These are phyloP conservation scores for Nesogale talazaci DNA, from an alignment of 2,113 vertebrate genomes.

Conservation along the genomic window DNA sequence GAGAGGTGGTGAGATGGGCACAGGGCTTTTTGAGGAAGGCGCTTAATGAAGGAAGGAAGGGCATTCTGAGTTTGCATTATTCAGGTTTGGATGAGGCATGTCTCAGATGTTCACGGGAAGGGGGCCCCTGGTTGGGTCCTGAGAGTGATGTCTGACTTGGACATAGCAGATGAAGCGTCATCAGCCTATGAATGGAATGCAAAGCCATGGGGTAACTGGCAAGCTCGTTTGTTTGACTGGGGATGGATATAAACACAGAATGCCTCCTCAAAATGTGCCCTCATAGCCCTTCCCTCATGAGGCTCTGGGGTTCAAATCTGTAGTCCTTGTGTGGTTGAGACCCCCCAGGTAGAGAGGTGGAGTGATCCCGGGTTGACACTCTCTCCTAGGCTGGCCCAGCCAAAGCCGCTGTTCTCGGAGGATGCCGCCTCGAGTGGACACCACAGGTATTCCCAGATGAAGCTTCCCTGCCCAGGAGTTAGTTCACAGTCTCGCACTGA, in stretches of 20 bases:
- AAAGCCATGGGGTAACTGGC: background rate
- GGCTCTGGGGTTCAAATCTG: slow-evolving; percentile 13
- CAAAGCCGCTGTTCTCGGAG: background rate
- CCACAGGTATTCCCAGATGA: background rate
- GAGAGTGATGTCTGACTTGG: background rate
- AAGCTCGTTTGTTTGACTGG: background rate
- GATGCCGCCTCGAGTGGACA: background rate
- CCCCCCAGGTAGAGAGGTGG: background rate
- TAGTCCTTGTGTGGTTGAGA: no score
- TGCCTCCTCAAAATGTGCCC: background rate
- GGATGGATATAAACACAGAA: background rate
- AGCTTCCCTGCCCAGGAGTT: background rate
- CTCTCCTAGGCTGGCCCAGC: background rate
- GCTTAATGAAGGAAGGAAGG: background rate
- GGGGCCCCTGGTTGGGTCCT: background rate
- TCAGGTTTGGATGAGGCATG: background rate
- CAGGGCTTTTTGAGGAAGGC: background rate
- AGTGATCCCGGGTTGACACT: background rate
- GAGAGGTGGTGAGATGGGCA: background rate
- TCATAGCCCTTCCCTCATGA: background rate
- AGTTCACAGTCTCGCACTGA: background rate
- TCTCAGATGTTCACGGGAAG: background rate
- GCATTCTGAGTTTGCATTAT: background rate
- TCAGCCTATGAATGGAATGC: background rate
- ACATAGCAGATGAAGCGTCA: background rate